Percentiles rank a stretch among this genome's conserved stretches.
Evolutionary conservation across 2,113 vertebrate species (phyloP).

Genomic region (Danio rerio): GRCz12tu NC_133177.1:47362001-47362500

Average conservation of each 20-base stretch:
- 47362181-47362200: conserved; percentile 4
- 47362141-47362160: neutral
- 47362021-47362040: neutral
- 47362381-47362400: no score
- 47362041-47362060: neutral
- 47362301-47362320: conserved; percentile 28
- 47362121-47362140: neutral
- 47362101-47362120: conserved; percentile 2
- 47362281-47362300: conserved; percentile 3
- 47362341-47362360: conserved; percentile 31
- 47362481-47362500: conserved; percentile 85
- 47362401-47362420: conserved; percentile 32
- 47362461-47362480: conserved; percentile 85
- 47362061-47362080: conserved; percentile 15
- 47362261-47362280: conserved; percentile 20
- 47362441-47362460: conserved; percentile 55
- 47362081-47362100: neutral
- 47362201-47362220: neutral
- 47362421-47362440: conserved; percentile 7
- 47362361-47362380: neutral
- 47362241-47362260: conserved; percentile 15
- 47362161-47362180: conserved; percentile 30
- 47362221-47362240: conserved; percentile 18
- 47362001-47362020: neutral
- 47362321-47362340: conserved; percentile 10